Evolutionary conservation across 1,140 invertebrate species (phyloP).

Genomic region (Bombyx mandarina): DNA sequence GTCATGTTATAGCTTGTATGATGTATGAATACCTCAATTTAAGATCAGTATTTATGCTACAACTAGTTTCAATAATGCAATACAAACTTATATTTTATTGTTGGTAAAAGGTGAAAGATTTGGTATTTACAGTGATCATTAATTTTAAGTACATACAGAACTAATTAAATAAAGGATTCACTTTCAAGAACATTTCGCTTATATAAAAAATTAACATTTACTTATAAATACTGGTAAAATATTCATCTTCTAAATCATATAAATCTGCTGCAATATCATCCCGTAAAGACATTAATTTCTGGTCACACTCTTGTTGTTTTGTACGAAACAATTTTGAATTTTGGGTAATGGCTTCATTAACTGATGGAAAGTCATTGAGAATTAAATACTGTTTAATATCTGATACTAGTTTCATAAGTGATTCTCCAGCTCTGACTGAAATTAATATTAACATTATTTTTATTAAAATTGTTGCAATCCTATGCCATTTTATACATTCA

Average conservation of each 20-base stretch:
- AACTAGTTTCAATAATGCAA: too few species aligned
- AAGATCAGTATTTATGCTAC: too few species aligned
- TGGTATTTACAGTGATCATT: too few species aligned
- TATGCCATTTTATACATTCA: too few species aligned
- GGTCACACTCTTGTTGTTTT: conserved; percentile 93
- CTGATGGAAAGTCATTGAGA: conserved; percentile 96
- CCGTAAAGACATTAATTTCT: conserved; percentile 90
- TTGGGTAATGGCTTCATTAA: conserved; percentile 94
- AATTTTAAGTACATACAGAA: too few species aligned
- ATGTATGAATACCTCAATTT: too few species aligned
- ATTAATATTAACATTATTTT: conserved; percentile 6
- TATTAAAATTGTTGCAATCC: too few species aligned
- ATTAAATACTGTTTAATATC: conserved; percentile 98
- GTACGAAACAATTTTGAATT: conserved; percentile 91
- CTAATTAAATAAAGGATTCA: too few species aligned
- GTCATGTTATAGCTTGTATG: too few species aligned
- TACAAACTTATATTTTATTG: too few species aligned
- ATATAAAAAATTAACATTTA: conserved; percentile 36
- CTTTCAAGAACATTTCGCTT: too few species aligned
- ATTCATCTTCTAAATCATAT: conserved; percentile 97
- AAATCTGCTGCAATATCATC: conserved; percentile 96
- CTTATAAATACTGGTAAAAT: conserved; percentile 96
- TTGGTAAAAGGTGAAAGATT: too few species aligned
- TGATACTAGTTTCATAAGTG: conserved; percentile 95
- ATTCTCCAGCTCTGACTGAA: conserved; percentile 92